Conservation (phyloP, 2,888 invertebrate species). For the Agonopterix subpropinquella region DNA sequence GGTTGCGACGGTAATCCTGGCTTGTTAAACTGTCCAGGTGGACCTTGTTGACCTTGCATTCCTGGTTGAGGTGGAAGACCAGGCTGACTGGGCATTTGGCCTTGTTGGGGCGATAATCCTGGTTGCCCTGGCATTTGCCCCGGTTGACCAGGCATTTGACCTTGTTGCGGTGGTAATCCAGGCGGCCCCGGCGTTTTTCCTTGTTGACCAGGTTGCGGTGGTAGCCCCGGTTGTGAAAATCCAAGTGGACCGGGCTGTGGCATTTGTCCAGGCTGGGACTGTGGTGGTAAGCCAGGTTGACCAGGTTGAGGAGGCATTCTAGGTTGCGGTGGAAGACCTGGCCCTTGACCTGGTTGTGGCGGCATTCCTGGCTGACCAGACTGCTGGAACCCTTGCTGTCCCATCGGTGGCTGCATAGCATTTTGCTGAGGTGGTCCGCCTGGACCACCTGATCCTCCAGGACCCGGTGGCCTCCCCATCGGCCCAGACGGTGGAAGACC, state of each 20-base stretch:
- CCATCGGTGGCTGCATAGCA: slow-evolving; percentile 13
- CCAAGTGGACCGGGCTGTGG: slow-evolving; percentile 1
- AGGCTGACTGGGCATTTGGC: slow-evolving; percentile 26
- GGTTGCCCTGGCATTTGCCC: slow-evolving; percentile 23
- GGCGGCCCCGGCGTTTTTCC: slow-evolving; percentile 14
- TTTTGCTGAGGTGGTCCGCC: slow-evolving; percentile 20
- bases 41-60: slow-evolving; percentile 13
- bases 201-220: slow-evolving; percentile 13
- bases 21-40: slow-evolving; percentile 23
- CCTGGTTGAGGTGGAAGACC: slow-evolving; percentile 23
- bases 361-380: slow-evolving; percentile 15
- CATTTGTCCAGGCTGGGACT: background rate
- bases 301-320: slow-evolving; percentile 16
- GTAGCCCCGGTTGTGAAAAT: slow-evolving; percentile 6
- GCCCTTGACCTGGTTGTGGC: slow-evolving; percentile 13
- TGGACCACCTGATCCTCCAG: slow-evolving; percentile 18
- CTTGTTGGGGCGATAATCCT: slow-evolving; percentile 25
- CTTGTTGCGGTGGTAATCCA: slow-evolving; percentile 18
- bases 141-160: slow-evolving; percentile 17
- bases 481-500: background rate
- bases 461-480: slow-evolving; percentile 26
- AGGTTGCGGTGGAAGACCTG: slow-evolving; percentile 19
- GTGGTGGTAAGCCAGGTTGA: slow-evolving; percentile 13
- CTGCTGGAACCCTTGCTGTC: slow-evolving; percentile 13
- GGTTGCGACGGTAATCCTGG: slow-evolving; percentile 17